These are phyloP conservation scores for Mastacembelus armatus DNA, from an alignment of 2,797 vertebrate species.

Conservation along the genomic window DNA sequence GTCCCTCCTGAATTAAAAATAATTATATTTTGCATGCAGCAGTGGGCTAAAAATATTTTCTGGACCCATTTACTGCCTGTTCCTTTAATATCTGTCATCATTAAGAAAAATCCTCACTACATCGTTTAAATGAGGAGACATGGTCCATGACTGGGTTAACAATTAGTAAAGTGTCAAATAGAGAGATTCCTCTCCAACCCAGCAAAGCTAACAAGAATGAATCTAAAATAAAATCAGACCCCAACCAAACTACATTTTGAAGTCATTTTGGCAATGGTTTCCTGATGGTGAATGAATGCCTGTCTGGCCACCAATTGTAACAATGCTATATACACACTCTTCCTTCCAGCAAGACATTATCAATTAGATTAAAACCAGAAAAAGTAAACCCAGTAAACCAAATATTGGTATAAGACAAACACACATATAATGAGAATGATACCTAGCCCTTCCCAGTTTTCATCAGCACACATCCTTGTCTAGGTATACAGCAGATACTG, in stretches of 20 bases:
- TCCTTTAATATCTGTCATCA: background rate
- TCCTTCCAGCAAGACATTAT: conserved; percentile 41
- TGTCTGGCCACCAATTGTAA: conserved; percentile 18
- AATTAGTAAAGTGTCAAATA: conserved; percentile 61
- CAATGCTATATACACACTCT: conserved; percentile 4
- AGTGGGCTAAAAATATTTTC: conserved; percentile 3
- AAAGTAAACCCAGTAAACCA: conserved; percentile 12
- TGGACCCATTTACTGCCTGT: conserved; percentile 15
- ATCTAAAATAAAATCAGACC: conserved; percentile 24
- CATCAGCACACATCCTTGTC: conserved; percentile 12
- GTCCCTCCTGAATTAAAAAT: conserved; percentile 33
- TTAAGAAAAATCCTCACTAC: conserved; percentile 8
- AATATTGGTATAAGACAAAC: conserved; percentile 23
- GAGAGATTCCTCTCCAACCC: conserved; percentile 2
- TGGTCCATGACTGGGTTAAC: conserved; percentile 40
- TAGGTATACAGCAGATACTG: conserved; percentile 14
- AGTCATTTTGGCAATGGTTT: conserved; percentile 53
- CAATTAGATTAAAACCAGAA: conserved; percentile 19
- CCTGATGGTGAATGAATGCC: conserved; percentile 8
- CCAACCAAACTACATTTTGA: background rate
- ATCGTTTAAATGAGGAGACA: conserved; percentile 1
- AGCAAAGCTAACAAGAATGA: conserved; percentile 9
- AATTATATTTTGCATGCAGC: conserved; percentile 21
- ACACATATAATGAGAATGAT: conserved; percentile 42
- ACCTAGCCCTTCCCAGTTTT: conserved; percentile 19